Conservation (phyloP, 2,113 vertebrate genomes). For the Ptilonorhynchus violaceus region DNA sequence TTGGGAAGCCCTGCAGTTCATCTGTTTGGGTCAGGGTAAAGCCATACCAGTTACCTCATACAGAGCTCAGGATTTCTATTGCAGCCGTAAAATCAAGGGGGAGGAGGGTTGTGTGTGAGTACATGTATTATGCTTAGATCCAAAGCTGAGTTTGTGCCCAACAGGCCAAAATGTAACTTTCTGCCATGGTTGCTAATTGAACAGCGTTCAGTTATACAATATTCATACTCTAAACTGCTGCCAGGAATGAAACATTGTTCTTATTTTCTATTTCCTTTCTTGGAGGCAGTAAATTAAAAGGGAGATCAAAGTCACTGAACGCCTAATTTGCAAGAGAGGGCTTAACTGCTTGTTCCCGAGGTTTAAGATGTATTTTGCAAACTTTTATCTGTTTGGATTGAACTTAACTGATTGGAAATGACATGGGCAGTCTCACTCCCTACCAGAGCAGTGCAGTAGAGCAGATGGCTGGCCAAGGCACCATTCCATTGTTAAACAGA, state of each 20-base stretch:
- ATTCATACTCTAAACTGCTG: background rate
- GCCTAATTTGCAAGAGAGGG: background rate
- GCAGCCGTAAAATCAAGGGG: background rate
- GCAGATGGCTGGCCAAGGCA: background rate
- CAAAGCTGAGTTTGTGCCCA: background rate
- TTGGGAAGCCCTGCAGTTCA: background rate
- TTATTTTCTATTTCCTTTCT: background rate
- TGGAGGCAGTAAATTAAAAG: background rate
- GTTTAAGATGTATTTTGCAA: slow-evolving; percentile 5
- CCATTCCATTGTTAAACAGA: background rate
- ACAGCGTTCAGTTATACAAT: background rate
- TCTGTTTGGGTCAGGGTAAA: background rate
- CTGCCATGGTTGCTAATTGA: background rate
- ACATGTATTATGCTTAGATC: background rate
- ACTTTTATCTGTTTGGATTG: background rate
- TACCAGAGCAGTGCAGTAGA: background rate
- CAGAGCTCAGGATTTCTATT: background rate
- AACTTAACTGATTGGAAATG: background rate
- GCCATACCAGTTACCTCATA: background rate
- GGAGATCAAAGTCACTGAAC: background rate
- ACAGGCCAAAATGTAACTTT: background rate
- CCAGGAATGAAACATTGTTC: background rate
- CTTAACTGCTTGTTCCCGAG: background rate
- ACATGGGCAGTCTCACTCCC: background rate
- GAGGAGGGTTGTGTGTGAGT: background rate